Evolutionary conservation across 2,113 vertebrate species (phyloP).

Genomic region (Lagenorhynchus albirostris): DNA sequence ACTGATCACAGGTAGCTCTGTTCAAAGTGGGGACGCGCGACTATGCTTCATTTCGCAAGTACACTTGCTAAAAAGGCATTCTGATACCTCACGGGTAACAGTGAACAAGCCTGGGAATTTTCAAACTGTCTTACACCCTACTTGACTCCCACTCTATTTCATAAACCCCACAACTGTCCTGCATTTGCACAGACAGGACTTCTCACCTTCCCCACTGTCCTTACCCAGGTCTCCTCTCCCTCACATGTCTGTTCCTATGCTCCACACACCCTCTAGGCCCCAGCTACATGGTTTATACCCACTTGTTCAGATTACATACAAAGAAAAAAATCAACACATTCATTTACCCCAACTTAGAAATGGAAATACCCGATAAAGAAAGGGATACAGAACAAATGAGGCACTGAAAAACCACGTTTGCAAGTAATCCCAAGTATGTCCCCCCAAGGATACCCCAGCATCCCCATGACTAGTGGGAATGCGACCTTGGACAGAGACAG

Average conservation of each 20-base stretch:
- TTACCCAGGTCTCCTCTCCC: not conserved
- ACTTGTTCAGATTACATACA: conserved; percentile 9
- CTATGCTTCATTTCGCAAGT: not conserved
- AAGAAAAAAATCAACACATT: not conserved
- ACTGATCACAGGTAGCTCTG: not conserved
- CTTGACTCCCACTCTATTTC: not conserved
- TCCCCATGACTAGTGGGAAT: not conserved
- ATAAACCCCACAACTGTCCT: not conserved
- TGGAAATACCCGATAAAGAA: not conserved
- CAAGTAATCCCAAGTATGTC: not conserved
- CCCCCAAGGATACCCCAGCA: not conserved
- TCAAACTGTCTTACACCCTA: not conserved
- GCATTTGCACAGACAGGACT: not conserved
- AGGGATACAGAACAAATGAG: not conserved
- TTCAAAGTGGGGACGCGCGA: not conserved
- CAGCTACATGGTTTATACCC: not conserved
- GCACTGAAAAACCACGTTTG: not conserved
- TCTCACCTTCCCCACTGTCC: not conserved
- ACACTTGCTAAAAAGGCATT: not conserved
- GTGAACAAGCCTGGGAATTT: not conserved
- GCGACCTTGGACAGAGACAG: not conserved
- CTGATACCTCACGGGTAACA: not conserved
- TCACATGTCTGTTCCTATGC: not conserved
- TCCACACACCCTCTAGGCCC: not conserved
- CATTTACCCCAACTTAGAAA: conserved; percentile 18